A percentile compares a stretch with the other conserved stretches of the same genome.
phyloP scores from a whole-genome alignment of 2,113 vertebrate species.

The Notarius lentiginosus region DNA sequence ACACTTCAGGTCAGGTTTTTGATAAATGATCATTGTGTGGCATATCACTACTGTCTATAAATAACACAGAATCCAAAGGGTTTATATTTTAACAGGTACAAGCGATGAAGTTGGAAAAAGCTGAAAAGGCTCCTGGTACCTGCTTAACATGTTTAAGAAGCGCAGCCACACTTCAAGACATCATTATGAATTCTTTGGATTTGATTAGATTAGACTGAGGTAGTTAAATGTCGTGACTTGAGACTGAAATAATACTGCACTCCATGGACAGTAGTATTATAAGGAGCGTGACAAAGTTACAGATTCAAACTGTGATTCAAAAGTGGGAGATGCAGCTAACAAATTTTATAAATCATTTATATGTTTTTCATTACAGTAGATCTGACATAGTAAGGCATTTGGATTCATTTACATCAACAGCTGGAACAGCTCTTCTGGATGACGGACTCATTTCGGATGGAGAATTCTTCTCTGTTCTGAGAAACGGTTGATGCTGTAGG shows the following conservation, averaged over 20 bases:
- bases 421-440: background rate
- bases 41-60: background rate
- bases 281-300: background rate
- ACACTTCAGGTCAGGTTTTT: background rate
- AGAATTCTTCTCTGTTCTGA: constrained; percentile 68
- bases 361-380: background rate
- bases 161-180: background rate
- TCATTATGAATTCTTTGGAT: background rate
- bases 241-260: background rate
- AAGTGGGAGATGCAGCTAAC: background rate
- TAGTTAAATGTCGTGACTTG: background rate
- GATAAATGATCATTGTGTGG: background rate
- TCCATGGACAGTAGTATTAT: too few species aligned
- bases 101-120: background rate
- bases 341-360: background rate
- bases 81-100: background rate
- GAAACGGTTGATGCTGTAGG: constrained; percentile 64
- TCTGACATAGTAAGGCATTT: background rate
- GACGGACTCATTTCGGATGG: constrained; percentile 36
- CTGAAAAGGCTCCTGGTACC: background rate
- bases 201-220: background rate
- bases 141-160: background rate
- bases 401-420: constrained; percentile 3
- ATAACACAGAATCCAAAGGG: background rate
- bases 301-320: background rate